Percentiles rank a stretch among this genome's conserved stretches.
These are phyloP conservation scores for Anolis carolinensis DNA, from an alignment of 2,113 vertebrate species.

Conservation along the genomic window DNA sequence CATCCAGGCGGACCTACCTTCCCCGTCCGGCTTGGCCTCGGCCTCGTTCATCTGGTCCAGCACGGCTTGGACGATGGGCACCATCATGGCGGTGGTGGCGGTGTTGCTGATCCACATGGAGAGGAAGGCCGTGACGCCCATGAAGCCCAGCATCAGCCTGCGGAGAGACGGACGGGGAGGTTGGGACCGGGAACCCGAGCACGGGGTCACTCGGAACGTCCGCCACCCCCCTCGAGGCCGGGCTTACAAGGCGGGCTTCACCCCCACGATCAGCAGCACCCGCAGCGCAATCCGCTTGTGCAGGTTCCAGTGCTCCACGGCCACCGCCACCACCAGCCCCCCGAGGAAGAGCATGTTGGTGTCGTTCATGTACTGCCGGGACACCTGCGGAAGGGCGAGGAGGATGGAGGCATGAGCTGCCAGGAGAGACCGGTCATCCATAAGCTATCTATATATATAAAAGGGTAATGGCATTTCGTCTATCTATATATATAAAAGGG, in stretches of 20 bases:
- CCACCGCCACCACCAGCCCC: conserved; percentile 90
- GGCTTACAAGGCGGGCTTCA: conserved; percentile 89
- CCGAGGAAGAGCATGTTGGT: conserved; percentile 94
- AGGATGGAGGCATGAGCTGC: neutral
- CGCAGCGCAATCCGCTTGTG: conserved; percentile 93
- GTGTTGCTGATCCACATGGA: conserved; percentile 99
- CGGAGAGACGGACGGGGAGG: conserved; percentile 20
- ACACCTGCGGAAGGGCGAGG: conserved; percentile 81
- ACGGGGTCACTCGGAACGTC: too few relatives aligned
- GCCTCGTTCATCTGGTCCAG: conserved; percentile 84
- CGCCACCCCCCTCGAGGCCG: neutral
- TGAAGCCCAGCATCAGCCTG: conserved; percentile 96
- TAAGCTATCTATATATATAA: too few relatives aligned
- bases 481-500: too few relatives aligned
- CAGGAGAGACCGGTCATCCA: neutral
- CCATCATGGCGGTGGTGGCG: conserved; percentile 96
- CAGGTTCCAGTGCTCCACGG: conserved; percentile 94
- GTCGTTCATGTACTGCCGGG: conserved; percentile 94
- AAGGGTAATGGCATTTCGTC: too few relatives aligned
- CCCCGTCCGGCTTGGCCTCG: conserved; percentile 54
- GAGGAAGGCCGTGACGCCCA: conserved; percentile 91
- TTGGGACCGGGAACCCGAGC: neutral
- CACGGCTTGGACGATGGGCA: conserved; percentile 93
- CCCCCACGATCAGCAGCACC: conserved; percentile 87
- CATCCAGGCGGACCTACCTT: too few relatives aligned